Conservation (phyloP, 2,797 vertebrate species). For the Cottoperca gobio region DNA sequence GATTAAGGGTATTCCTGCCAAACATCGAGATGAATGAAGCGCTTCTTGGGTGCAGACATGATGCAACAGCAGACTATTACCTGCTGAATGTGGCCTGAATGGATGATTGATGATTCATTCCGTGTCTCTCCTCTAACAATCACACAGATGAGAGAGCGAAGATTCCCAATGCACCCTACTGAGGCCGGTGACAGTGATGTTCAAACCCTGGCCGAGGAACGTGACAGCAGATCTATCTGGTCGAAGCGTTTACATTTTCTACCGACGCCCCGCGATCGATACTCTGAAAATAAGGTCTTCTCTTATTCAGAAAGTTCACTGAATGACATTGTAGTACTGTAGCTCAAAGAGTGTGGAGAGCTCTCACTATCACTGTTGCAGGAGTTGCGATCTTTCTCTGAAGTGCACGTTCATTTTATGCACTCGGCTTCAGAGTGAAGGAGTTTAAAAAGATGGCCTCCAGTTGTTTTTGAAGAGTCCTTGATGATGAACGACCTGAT, state of each 20-base stretch:
- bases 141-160: constrained; percentile 73
- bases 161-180: constrained; percentile 53
- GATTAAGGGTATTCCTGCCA: constrained; percentile 69
- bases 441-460: constrained; percentile 68
- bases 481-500: constrained; percentile 64
- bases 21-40: constrained; percentile 68
- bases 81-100: constrained; percentile 75
- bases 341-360: not conserved
- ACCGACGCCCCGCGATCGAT: constrained; percentile 78
- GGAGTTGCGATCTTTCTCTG: constrained; percentile 37
- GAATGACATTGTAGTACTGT: constrained; percentile 66
- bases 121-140: constrained; percentile 72
- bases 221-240: constrained; percentile 85
- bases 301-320: constrained; percentile 76
- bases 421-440: constrained; percentile 41
- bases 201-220: constrained; percentile 53
- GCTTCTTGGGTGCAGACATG: constrained; percentile 52
- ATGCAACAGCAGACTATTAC: constrained; percentile 78
- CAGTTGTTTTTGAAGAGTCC: constrained; percentile 73
- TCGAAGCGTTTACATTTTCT: constrained; percentile 71
- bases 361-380: constrained; percentile 3
- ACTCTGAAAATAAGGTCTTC: constrained; percentile 78
- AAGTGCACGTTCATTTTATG: constrained; percentile 33
- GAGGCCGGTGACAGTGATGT: constrained; percentile 73
- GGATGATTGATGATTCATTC: constrained; percentile 82